Evolutionary conservation across 2,888 invertebrate species (phyloP), one percentile per base, ranked within the genome.

Genomic region (Bombylius discolor): DNA sequence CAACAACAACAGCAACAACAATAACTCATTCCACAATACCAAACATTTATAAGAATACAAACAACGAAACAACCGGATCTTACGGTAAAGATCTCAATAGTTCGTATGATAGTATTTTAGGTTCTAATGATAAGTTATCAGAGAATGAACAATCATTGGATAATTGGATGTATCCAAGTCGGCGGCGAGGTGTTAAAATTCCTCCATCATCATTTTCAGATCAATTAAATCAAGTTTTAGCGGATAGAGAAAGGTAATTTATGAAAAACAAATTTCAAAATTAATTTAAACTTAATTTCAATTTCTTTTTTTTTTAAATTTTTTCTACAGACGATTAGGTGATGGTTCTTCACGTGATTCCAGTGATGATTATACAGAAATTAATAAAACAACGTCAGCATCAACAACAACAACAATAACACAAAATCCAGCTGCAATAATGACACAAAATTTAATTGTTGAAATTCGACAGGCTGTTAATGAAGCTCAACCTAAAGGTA

Each of bases 401-500:
- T 23, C 23, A 23, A 23, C 23, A 23, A 23, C 23, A 23, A 23
- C 23, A 23, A 23, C 23, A 23, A 23, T 23, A 23, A 23, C 23
- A 23, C 77, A 78, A 69, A 76, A 77, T 67, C 82, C 79, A 63
- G 83, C 84, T 63, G 83, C 83, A 74, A 83, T 80, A 73, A 84
- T 83, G 68, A 85, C 86, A 66, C 87, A 89, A 76, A 85, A 87
- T 70, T 80, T 91, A 64, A 84, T 89, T 63, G 89, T 89, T 74
- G 90, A 90, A 79, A 90, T 90, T 68, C 81, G 89, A 61, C 88
- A 88, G 74, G 89, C 90, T 65, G 90, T 91, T 67, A 88, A 83
- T 74, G 89, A 90, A 76, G 89, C 89, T 63, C 89, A 88, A 77
- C 87, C 88, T 62, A 81, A 87, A 85, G 89, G 89, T 89, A 32